Evolutionary conservation across 1,140 invertebrate species (phyloP).

Genomic region (Pachypeltis micranthus): DNA sequence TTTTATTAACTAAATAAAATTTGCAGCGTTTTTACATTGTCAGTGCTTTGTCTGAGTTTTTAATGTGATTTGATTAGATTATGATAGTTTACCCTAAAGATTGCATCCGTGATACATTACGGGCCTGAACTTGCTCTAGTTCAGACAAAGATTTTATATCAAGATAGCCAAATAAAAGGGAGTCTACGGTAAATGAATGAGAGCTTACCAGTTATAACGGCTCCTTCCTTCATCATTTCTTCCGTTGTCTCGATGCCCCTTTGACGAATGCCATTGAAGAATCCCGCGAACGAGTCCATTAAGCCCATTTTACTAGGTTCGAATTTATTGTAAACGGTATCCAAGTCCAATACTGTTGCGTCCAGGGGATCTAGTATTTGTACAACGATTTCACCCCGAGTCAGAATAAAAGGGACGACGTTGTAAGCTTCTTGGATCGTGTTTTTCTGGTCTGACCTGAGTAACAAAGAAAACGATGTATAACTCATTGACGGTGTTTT

Average conservation of each 20-base stretch:
- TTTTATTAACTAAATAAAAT: too few species aligned
- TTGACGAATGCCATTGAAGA: slow-evolving; percentile 43
- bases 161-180: too few species aligned
- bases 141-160: too few species aligned
- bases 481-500: not conserved
- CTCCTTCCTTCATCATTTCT: slow-evolving; percentile 60
- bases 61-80: too few species aligned
- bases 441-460: slow-evolving; percentile 55
- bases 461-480: slow-evolving; percentile 12
- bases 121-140: too few species aligned
- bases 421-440: slow-evolving; percentile 60
- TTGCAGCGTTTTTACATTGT: too few species aligned
- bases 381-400: slow-evolving; percentile 45
- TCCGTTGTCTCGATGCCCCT: slow-evolving; percentile 65
- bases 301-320: slow-evolving; percentile 55
- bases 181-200: too few species aligned
- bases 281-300: slow-evolving; percentile 62
- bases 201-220: slow-evolving; percentile 53
- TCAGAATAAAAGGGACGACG: slow-evolving; percentile 58
- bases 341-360: slow-evolving; percentile 62
- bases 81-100: too few species aligned
- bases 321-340: slow-evolving; percentile 62
- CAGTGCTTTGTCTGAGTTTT: too few species aligned
- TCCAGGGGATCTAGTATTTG: slow-evolving; percentile 58
- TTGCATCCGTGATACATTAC: too few species aligned